Evolutionary conservation across 2,888 invertebrate species (phyloP).

Genomic region (Patella ulyssiponensis): DNA sequence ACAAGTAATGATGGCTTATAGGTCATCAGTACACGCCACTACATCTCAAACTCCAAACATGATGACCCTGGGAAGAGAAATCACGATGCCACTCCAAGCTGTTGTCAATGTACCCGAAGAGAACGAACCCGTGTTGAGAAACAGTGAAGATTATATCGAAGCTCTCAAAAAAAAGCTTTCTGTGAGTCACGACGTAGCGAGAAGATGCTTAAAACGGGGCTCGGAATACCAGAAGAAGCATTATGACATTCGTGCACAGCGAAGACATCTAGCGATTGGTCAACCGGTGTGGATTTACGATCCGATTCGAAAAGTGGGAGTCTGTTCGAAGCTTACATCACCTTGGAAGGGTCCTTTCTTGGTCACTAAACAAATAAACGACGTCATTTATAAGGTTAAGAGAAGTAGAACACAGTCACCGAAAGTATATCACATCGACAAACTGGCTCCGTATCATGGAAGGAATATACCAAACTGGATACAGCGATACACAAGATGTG

Average conservation of each 20-base stretch:
- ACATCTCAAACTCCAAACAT: neutral
- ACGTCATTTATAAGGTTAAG: conserved; percentile 30
- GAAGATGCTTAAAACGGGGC: conserved; percentile 20
- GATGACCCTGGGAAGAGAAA: neutral
- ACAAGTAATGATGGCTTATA: neutral
- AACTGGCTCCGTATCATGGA: conserved; percentile 29
- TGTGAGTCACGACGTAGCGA: conserved; percentile 29
- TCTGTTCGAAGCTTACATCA: conserved; percentile 31
- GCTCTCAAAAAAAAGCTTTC: conserved; percentile 15
- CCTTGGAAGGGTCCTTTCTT: conserved; percentile 39
- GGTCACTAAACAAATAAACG: conserved; percentile 29
- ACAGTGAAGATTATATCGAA: conserved; percentile 11
- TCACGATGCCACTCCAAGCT: neutral
- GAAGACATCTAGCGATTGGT: conserved; percentile 20
- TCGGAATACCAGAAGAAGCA: conserved; percentile 34
- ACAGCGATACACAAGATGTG: no score
- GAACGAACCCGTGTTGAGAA: no score
- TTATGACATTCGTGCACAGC: conserved; percentile 37
- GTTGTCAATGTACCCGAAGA: no score
- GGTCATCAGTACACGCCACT: neutral
- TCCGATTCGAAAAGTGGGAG: conserved; percentile 24
- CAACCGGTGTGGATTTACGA: conserved; percentile 35
- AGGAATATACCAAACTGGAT: conserved; percentile 26
- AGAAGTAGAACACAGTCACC: conserved; percentile 12
- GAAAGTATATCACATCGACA: conserved; percentile 31